Conservation (phyloP, 2,113 vertebrate species). For the Fukomys damarensis region DNA sequence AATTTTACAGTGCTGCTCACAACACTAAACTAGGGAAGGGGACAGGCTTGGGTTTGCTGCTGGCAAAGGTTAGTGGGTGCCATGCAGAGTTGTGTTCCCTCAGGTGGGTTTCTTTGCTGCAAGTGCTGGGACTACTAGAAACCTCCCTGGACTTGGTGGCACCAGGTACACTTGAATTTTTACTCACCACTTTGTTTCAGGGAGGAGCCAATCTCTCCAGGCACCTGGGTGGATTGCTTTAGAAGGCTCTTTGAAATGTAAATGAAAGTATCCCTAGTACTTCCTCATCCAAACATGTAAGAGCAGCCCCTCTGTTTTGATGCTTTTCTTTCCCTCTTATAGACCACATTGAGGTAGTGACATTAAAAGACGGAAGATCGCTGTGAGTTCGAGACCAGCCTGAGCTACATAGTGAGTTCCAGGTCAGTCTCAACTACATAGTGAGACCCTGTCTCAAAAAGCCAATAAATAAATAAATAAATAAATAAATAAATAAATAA, state of each 20-base stretch:
- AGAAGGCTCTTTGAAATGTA: background rate
- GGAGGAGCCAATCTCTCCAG: too few species aligned
- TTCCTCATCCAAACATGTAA: background rate
- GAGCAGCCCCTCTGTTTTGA: background rate
- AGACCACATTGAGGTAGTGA: background rate
- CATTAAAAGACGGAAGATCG: background rate
- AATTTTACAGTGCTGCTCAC: background rate
- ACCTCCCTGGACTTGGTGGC: too few species aligned
- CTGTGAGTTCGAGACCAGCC: too few species aligned
- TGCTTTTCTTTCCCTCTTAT: background rate
- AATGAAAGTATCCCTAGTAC: background rate
- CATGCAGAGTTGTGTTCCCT: background rate
- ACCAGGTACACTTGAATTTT: fast-evolving
- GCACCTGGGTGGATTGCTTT: background rate
- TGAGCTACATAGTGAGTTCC: too few species aligned
- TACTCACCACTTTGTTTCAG: background rate
- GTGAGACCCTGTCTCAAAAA: too few species aligned
- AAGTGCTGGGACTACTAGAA: background rate
- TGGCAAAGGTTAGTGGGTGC: fast-evolving
- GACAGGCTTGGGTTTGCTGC: background rate
- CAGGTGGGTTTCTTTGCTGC: background rate
- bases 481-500: too few species aligned
- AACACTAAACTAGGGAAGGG: background rate
- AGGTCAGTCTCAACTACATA: too few species aligned
- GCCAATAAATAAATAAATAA: too few species aligned